These are phyloP conservation scores for Lasiommata megera DNA, from an alignment of 2,888 invertebrate species.

Conservation along the genomic window DNA sequence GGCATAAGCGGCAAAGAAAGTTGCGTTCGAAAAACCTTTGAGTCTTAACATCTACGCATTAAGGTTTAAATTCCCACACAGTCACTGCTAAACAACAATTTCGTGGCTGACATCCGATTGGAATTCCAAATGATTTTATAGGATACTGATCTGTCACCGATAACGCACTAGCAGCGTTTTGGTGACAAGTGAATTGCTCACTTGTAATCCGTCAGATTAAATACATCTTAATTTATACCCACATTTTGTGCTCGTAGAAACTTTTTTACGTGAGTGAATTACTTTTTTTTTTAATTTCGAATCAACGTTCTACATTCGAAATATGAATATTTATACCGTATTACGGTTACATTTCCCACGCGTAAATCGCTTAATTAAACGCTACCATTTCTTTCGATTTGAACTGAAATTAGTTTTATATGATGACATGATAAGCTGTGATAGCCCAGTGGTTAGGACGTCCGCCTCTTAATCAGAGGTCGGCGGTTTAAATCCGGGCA, in stretches of 20 bases:
- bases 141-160: constrained; percentile 78
- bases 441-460: too few species aligned
- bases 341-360: constrained; percentile 42
- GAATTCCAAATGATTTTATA: constrained; percentile 69
- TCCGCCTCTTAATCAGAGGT: too few species aligned
- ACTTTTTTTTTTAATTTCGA: constrained; percentile 51
- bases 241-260: constrained; percentile 12
- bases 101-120: constrained; percentile 62
- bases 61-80: constrained; percentile 40
- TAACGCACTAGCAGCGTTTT: constrained; percentile 65
- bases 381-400: constrained; percentile 53
- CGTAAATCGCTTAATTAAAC: constrained; percentile 35
- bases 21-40: constrained; percentile 8
- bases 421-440: constrained; percentile 71
- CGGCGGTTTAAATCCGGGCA: too few species aligned
- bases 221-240: constrained; percentile 43
- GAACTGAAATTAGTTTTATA: constrained; percentile 68
- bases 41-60: constrained; percentile 31
- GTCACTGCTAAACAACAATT: constrained; percentile 40
- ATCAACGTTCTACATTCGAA: too few species aligned
- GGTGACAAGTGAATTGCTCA: constrained; percentile 74
- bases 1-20: constrained; percentile 16
- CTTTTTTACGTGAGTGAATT: constrained; percentile 27
- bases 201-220: constrained; percentile 66
- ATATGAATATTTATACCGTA: constrained; percentile 47